Evolutionary conservation across 2,113 vertebrate genomes (phyloP).

Genomic region (Labeo catla): DNA sequence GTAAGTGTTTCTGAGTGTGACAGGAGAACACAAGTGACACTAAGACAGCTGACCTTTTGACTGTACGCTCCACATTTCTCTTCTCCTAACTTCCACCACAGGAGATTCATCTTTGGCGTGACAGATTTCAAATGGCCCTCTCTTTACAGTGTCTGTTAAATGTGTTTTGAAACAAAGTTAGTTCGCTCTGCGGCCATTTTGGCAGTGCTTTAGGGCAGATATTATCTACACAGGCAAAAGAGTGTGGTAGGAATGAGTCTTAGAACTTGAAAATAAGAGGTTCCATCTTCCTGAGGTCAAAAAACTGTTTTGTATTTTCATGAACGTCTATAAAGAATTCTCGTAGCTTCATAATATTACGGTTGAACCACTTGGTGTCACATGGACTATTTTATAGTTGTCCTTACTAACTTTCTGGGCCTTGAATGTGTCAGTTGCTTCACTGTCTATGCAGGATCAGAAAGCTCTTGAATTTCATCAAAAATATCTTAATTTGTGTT

Average conservation of each 20-base stretch:
- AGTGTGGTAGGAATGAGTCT: not conserved
- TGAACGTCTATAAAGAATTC: too few species aligned
- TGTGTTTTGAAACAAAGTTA: not conserved
- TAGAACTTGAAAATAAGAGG: not conserved
- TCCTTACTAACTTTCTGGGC: too few species aligned
- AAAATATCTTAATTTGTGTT: too few species aligned
- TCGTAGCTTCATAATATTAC: too few species aligned
- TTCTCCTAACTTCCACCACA: conserved; percentile 41
- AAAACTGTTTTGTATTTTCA: too few species aligned
- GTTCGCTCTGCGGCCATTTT: not conserved
- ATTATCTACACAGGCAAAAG: not conserved
- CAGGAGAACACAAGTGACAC: conserved; percentile 31
- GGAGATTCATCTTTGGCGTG: not conserved
- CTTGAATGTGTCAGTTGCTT: too few species aligned
- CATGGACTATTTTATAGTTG: too few species aligned
- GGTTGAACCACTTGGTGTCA: too few species aligned
- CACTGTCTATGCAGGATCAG: too few species aligned
- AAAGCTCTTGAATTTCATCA: too few species aligned
- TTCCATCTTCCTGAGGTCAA: not conserved
- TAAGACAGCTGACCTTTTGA: conserved; percentile 47
- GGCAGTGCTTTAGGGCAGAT: not conserved
- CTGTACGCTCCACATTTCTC: conserved; percentile 44
- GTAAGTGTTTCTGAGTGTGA: conserved; percentile 41
- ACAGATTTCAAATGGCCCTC: not conserved
- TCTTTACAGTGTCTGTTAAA: conserved; percentile 3